Evolutionary conservation across 2,888 invertebrate genomes (phyloP).

Genomic region (Troides aeacus): DNA sequence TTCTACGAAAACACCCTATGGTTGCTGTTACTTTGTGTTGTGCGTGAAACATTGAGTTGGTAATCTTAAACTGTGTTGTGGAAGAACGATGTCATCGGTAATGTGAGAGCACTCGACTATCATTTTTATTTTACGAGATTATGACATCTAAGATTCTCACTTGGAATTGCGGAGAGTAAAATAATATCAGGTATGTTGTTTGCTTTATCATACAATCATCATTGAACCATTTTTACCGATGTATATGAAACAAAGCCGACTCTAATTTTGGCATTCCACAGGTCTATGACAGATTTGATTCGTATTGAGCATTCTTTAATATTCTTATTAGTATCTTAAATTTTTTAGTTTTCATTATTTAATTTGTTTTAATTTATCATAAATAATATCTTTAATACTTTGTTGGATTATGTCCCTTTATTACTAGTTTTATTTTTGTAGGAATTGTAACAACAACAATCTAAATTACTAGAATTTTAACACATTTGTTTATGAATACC

Average conservation of each 20-base stretch:
- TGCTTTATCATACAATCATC: constrained; percentile 34
- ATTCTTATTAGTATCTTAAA: constrained; percentile 30
- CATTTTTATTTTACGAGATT: constrained; percentile 70
- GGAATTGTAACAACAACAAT: constrained; percentile 21
- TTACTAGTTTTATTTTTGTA: constrained; percentile 20
- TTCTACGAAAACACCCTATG: constrained; percentile 47
- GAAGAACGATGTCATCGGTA: constrained; percentile 76
- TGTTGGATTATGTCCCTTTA: neutral
- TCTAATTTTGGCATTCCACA: constrained; percentile 77
- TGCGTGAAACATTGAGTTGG: constrained; percentile 44
- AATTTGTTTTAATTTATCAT: neutral
- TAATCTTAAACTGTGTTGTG: constrained; percentile 52
- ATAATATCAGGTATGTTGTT: constrained; percentile 57
- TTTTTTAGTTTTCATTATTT: constrained; percentile 33
- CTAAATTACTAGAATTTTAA: neutral
- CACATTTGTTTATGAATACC: neutral
- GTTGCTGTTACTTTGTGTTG: constrained; percentile 44
- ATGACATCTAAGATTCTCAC: constrained; percentile 64
- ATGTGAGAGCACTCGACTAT: constrained; percentile 75
- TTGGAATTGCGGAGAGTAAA: constrained; percentile 59
- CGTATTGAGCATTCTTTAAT: constrained; percentile 45
- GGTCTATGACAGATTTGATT: constrained; percentile 66
- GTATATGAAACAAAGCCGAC: constrained; percentile 57
- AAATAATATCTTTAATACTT: constrained; percentile 10
- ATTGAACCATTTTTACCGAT: constrained; percentile 33